Evolutionary conservation across 2,888 invertebrate genomes (phyloP), one percentile per base, ranked within the genome.

Genomic region (Pachymerium ferrugineum): DNA sequence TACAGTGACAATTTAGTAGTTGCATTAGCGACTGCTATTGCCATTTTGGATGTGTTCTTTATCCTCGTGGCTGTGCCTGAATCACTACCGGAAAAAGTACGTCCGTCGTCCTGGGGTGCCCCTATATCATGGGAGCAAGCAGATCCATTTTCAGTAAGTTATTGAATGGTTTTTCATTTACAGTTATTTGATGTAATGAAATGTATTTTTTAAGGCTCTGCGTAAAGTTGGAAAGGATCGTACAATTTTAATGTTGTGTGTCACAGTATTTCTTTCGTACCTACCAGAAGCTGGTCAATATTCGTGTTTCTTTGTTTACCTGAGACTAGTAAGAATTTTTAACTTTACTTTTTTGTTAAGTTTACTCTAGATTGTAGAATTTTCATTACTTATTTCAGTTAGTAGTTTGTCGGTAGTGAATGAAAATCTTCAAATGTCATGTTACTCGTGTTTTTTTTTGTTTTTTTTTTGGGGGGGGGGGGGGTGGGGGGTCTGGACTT

Each of bases 231-330:
- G 97, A 78, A 91, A 93, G 78, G 97, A 98, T 83, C 91, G 93
- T 80, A 95, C 97, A 77, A 95, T 99, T 81, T 86, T 98, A 80
- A 92, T 98, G 89, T 88, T 99, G 80, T 97, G 98, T 84, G 91
- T 97, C 78, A 93, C 98, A 70, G 98, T 99, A 80, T 94, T 99
- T 83, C 87, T 99, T 74, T 97, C 97, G 25, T 99, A 99, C 85
- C 86, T 99, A 79, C 98, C 99, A 1, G 99, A 99, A 85, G 86
- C 86, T 47, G 98, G 98, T 78, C 97, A 99, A 86, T 99, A 99
- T 85, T 98, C 98, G 75, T 98, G 98, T 85, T 97, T 99, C 86
- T 99, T 99, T 86, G 98, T 99, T 80, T 99, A 99, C 85, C 88
- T 99, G 78, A 94, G 94, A 85, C 87, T 98, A 82, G 95, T 89